Evolutionary conservation across 2,888 invertebrate species (phyloP), one percentile per base, ranked within the genome.

Genomic region (Prosopocoilus inquinatus): DNA sequence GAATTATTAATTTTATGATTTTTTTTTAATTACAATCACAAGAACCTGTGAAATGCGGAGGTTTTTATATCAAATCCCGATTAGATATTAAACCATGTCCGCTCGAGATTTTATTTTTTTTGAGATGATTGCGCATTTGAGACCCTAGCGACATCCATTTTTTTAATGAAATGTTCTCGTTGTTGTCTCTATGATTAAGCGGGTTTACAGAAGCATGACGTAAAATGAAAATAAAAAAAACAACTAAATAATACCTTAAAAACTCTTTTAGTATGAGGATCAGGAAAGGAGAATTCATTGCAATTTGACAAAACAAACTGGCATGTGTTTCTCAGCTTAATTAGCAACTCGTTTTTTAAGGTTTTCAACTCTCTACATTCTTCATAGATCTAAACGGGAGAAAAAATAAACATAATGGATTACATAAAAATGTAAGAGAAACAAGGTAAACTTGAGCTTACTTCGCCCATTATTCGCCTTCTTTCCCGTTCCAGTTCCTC

Each of bases 361-460:
- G 70, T 82, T 63, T 81, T 79, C 73, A 85, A 82, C 73, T 82
- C 81, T 64, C 79, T 79, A 76, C 83, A 85, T 75, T 86, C 86
- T 72, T 81, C 82, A 78, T 84, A 84, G 77, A 86, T 87, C 88
- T 88, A 83, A 50, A 69, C 50, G 62, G 66, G 75, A 70, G 74
- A 67, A 72, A 73, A 71, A 65, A 70, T 72, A 72, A n/a, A n/a
- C n/a, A 67, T 65, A 70, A 69, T 70, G 64, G 58, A 51, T 12
- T 32, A 39, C 7, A 47, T 47, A 63, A 65, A 66, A 63, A 53
- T 63, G 65, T 60, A 68, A 71, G 63, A 59, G 68, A 72, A 72
- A 66, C 66, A 55, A 68, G 62, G 59, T 64, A 48, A 56, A 67
- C 64, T 48, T 32, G 9, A 58, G 50, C 69, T 60, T 62, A 77